These are phyloP conservation scores for Nylanderia fulva DNA, from an alignment of 1,140 invertebrate species.

Conservation along the genomic window DNA sequence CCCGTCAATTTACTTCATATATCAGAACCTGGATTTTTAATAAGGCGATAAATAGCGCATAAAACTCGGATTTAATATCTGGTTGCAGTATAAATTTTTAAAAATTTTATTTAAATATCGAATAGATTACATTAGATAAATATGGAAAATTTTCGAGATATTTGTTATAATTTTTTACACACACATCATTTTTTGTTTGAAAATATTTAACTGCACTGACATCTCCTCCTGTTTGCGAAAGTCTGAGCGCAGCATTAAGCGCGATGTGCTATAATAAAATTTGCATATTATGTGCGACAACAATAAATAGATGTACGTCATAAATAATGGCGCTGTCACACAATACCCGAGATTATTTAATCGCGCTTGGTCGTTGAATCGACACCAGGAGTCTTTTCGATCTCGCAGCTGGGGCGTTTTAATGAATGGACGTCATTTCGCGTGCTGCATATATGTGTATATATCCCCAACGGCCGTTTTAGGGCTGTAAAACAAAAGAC, in stretches of 20 bases:
- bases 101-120: conserved; percentile 10
- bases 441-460: conserved; percentile 64
- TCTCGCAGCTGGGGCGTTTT: conserved; percentile 79
- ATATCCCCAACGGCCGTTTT: conserved; percentile 81
- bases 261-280: conserved; percentile 11
- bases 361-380: conserved; percentile 55
- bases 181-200: neutral
- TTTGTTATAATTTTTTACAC: neutral
- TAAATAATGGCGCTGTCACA: conserved; percentile 41
- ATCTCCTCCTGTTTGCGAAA: neutral
- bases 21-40: conserved; percentile 26
- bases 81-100: neutral
- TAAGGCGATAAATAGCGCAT: neutral
- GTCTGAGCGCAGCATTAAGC: neutral
- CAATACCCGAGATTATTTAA: conserved; percentile 57
- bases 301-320: conserved; percentile 41
- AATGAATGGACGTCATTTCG: conserved; percentile 80
- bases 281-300: neutral
- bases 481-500: conserved; percentile 81
- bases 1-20: conserved; percentile 28
- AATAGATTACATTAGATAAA: neutral
- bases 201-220: conserved; percentile 22
- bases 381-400: conserved; percentile 64
- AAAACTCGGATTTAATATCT: neutral
- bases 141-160: neutral